Evolutionary conservation across 2,888 invertebrate genomes (phyloP).

Genomic region (Latheticus oryzae): DNA sequence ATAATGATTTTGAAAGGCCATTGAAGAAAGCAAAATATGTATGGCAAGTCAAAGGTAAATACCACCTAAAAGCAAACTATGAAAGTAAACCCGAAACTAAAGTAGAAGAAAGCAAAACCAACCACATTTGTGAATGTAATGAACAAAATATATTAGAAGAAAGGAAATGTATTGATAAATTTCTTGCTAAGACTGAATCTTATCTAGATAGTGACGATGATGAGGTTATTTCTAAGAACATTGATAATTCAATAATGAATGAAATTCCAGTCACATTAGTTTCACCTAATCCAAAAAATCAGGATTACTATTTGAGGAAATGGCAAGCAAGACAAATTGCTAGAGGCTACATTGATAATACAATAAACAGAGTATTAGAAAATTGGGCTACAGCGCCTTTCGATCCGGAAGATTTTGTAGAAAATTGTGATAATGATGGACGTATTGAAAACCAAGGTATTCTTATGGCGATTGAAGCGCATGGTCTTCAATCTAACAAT

Average conservation of each 20-base stretch:
- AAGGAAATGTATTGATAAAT: slow-evolving; percentile 53
- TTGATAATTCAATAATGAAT: slow-evolving; percentile 45
- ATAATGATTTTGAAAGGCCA: slow-evolving; percentile 69
- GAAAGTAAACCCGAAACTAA: slow-evolving; percentile 35
- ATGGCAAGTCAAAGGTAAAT: slow-evolving; percentile 76
- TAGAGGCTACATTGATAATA: slow-evolving; percentile 76
- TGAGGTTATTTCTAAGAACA: slow-evolving; percentile 42
- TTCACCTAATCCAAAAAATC: slow-evolving; percentile 54
- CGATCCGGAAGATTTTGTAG: slow-evolving; percentile 69
- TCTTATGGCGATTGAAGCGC: slow-evolving; percentile 79
- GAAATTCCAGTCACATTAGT: slow-evolving; percentile 60
- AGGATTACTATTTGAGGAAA: slow-evolving; percentile 64
- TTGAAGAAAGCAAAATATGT: slow-evolving; percentile 75
- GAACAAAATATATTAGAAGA: slow-evolving; percentile 9
- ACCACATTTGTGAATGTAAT: slow-evolving; percentile 20
- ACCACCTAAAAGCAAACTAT: slow-evolving; percentile 69
- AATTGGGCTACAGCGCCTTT: slow-evolving; percentile 65
- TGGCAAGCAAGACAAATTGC: slow-evolving; percentile 78
- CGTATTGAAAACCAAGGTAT: slow-evolving; percentile 79
- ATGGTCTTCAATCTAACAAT: slow-evolving; percentile 70
- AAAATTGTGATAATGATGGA: slow-evolving; percentile 69
- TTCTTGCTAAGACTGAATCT: slow-evolving; percentile 53
- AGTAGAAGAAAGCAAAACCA: slow-evolving; percentile 65
- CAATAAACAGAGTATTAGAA: slow-evolving; percentile 76
- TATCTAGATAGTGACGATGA: slow-evolving; percentile 50